phyloP scores from a whole-genome alignment of 2,797 vertebrate species.

The Protonibea diacanthus region DNA sequence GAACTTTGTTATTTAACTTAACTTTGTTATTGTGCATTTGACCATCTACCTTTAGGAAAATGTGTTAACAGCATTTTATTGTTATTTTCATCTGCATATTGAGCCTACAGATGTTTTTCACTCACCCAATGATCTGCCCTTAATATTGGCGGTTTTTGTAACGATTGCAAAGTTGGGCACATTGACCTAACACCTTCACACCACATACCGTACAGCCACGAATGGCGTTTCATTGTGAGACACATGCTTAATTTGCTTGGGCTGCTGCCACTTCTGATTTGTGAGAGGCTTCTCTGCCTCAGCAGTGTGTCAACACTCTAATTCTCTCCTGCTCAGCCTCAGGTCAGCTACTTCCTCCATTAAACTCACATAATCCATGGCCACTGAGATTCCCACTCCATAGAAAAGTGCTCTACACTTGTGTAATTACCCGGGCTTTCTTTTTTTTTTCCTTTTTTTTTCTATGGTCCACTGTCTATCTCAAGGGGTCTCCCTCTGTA shows the following conservation, averaged over 20 bases:
- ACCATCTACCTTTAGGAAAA: background rate
- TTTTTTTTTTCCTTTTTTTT: slow-evolving; percentile 29
- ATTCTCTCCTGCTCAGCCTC: slow-evolving; percentile 62
- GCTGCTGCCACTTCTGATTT: slow-evolving; percentile 59
- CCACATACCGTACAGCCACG: background rate
- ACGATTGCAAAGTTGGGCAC: background rate
- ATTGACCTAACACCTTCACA: slow-evolving; percentile 1
- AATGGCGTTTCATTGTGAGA: slow-evolving; percentile 43
- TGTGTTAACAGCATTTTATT: background rate
- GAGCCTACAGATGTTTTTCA: background rate
- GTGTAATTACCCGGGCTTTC: slow-evolving; percentile 80
- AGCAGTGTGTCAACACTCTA: slow-evolving; percentile 65
- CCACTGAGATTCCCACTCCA: slow-evolving; percentile 62
- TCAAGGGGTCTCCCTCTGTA: slow-evolving; percentile 78
- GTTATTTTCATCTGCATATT: background rate
- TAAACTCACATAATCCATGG: slow-evolving; percentile 70
- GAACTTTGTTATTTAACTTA: slow-evolving; percentile 1
- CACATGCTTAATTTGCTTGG: slow-evolving; percentile 32
- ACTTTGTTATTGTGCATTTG: background rate
- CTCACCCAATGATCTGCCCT: background rate
- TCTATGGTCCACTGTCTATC: slow-evolving; percentile 66
- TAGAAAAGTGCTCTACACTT: slow-evolving; percentile 72
- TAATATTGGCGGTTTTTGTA: background rate
- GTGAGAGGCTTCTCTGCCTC: slow-evolving; percentile 38
- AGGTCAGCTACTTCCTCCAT: slow-evolving; percentile 64